Conservation (phyloP, 2,113 vertebrate species). For the Cnemophilus loriae region DNA sequence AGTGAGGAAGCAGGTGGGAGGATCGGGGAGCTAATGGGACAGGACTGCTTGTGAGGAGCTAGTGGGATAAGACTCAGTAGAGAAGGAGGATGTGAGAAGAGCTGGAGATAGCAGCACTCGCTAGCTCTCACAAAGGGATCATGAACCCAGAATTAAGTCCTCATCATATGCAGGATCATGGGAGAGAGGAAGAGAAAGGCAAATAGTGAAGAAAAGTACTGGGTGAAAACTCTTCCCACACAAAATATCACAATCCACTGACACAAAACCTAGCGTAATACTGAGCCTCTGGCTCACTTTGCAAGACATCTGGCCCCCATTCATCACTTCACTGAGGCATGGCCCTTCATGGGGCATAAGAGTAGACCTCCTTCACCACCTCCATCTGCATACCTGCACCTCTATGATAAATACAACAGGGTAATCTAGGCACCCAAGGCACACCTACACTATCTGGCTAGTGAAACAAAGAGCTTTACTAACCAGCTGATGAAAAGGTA, state of each 20-base stretch:
- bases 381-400: not conserved
- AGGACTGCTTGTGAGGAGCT: not conserved
- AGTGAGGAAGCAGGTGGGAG: not conserved
- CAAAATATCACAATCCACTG: not conserved
- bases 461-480: not conserved
- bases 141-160: not conserved
- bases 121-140: not conserved
- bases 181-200: not conserved
- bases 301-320: not conserved
- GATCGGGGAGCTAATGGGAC: not conserved
- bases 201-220: not conserved
- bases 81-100: not conserved
- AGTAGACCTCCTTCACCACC: not conserved
- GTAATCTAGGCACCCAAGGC: not conserved
- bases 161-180: not conserved
- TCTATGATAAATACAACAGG: not conserved
- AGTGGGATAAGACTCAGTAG: not conserved
- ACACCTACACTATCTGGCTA: not conserved
- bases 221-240: not conserved
- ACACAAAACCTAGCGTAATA: not conserved
- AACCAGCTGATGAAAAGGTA: not conserved
- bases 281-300: not conserved
- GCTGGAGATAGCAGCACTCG: not conserved
- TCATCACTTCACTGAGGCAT: not conserved
- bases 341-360: not conserved